A percentile compares a stretch with the other conserved stretches of the same genome.
Evolutionary conservation across 2,113 vertebrate genomes (phyloP).

Genomic region (Panthera uncia): DNA sequence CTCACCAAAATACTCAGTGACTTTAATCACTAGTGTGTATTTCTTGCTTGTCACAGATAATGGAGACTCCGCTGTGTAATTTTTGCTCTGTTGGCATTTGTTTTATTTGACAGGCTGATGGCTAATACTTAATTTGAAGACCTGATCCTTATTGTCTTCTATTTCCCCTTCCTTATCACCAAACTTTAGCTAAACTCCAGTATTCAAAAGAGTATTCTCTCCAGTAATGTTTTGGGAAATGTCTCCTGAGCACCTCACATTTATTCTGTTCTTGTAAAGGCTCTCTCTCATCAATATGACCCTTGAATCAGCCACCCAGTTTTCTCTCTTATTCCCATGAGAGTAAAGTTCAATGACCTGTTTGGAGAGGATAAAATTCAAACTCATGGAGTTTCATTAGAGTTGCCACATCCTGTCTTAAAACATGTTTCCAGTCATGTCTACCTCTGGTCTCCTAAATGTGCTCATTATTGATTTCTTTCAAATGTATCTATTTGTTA

Average conservation of each 20-base stretch:
- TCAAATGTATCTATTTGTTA: neutral
- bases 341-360: neutral
- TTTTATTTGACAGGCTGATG: neutral
- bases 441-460: neutral
- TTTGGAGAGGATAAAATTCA: neutral
- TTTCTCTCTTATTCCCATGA: neutral
- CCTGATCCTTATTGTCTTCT: neutral
- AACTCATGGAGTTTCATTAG: neutral
- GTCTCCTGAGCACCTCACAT: neutral
- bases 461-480: neutral
- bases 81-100: neutral
- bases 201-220: neutral
- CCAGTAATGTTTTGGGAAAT: neutral
- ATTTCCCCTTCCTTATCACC: neutral
- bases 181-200: neutral
- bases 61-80: neutral
- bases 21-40: neutral
- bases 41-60: neutral
- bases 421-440: neutral
- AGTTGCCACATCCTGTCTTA: neutral
- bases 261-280: neutral
- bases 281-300: neutral
- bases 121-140: neutral
- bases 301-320: neutral
- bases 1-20: neutral